phyloP scores from a whole-genome alignment of 2,113 vertebrate species.

The Cyanoramphus novaezelandiae region DNA sequence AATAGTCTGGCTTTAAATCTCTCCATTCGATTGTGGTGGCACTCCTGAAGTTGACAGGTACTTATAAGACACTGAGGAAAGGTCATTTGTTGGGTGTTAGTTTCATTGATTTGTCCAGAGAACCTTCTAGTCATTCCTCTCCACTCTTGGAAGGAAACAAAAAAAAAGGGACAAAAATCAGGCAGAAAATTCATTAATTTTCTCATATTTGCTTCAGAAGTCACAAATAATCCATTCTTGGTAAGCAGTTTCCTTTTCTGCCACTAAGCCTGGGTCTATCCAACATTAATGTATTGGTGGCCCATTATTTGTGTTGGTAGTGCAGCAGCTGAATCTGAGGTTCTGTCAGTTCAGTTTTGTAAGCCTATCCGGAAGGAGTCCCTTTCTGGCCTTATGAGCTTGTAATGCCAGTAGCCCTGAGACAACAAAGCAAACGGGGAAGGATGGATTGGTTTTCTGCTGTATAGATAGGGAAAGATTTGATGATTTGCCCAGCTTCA shows the following conservation, averaged over 20 bases:
- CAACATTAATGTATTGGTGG: neutral
- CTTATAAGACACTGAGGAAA: slow-evolving; percentile 50
- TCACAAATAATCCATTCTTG: neutral
- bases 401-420: neutral
- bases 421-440: neutral
- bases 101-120: slow-evolving; percentile 26
- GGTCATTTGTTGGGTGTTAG: slow-evolving; percentile 43
- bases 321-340: neutral
- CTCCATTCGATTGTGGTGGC: slow-evolving; percentile 31
- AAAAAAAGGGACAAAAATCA: neutral
- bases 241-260: neutral
- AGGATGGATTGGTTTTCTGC: neutral
- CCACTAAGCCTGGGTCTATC: neutral
- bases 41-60: slow-evolving; percentile 51
- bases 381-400: neutral
- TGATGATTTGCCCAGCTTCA: neutral
- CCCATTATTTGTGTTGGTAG: neutral
- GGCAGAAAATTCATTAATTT: neutral
- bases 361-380: neutral
- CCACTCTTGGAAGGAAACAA: neutral
- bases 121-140: slow-evolving; percentile 28
- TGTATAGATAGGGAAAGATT: neutral
- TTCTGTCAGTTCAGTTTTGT: neutral
- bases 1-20: slow-evolving; percentile 67
- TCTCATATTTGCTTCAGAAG: neutral